These are phyloP conservation scores for Thereva nobilitata DNA, from an alignment of 2,888 invertebrate genomes.

Conservation along the genomic window DNA sequence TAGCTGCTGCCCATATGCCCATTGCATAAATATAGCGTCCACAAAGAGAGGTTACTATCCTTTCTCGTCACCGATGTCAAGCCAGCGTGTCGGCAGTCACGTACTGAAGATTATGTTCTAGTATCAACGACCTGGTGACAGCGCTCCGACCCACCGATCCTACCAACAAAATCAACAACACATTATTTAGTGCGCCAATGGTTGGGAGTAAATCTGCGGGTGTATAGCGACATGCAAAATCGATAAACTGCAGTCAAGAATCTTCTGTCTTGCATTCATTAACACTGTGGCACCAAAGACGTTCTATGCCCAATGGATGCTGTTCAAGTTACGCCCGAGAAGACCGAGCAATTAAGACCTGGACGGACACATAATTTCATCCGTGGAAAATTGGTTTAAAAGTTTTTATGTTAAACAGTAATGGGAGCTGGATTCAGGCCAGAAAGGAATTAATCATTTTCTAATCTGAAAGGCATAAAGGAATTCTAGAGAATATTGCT, in stretches of 20 bases:
- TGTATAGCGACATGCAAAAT: constrained; percentile 31
- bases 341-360: too few relatives aligned
- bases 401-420: too few relatives aligned
- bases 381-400: too few relatives aligned
- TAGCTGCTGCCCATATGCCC: constrained; percentile 19
- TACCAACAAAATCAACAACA: constrained; percentile 16
- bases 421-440: too few relatives aligned
- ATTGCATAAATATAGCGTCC: constrained; percentile 16
- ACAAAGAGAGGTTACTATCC: constrained; percentile 22
- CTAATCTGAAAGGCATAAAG: too few relatives aligned
- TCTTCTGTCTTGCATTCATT: constrained; percentile 17
- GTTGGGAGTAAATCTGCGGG: not conserved
- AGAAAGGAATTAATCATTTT: too few relatives aligned
- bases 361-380: too few relatives aligned
- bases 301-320: too few relatives aligned
- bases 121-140: constrained; percentile 34
- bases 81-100: constrained; percentile 31
- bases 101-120: constrained; percentile 35
- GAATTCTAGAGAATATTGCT: too few relatives aligned
- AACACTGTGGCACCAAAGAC: too few relatives aligned
- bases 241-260: constrained; percentile 27
- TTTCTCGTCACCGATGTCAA: constrained; percentile 32
- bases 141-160: constrained; percentile 3
- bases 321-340: too few relatives aligned
- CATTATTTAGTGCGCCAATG: not conserved